Conservation (phyloP, 2,797 vertebrate species). For the Novumbra hubbsi region DNA sequence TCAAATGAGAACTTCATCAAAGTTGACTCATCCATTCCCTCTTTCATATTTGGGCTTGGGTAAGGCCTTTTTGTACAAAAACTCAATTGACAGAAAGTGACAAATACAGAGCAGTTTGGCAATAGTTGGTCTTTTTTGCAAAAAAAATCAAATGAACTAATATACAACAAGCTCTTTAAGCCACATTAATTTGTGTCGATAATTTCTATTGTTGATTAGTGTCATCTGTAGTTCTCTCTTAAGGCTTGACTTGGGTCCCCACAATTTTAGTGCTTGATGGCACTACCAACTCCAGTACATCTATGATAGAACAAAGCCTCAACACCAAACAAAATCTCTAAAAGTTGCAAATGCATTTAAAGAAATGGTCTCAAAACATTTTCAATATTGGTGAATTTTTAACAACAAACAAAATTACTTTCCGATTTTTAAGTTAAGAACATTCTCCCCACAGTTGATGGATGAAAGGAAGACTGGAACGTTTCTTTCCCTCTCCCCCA, state of each 20-base stretch:
- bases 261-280: conserved; percentile 44
- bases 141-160: conserved; percentile 41
- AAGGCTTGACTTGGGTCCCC: conserved; percentile 70
- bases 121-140: conserved; percentile 31
- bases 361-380: conserved; percentile 60
- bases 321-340: conserved; percentile 45
- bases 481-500: conserved; percentile 29
- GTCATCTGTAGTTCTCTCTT: conserved; percentile 61
- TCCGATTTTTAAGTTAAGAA: conserved; percentile 63
- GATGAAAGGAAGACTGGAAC: conserved; percentile 64
- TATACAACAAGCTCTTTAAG: conserved; percentile 52
- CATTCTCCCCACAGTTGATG: conserved; percentile 61
- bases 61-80: conserved; percentile 59
- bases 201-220: conserved; percentile 52
- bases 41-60: conserved; percentile 67
- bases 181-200: conserved; percentile 52
- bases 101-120: conserved; percentile 36
- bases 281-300: conserved; percentile 47
- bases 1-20: conserved; percentile 79
- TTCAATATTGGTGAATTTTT: conserved; percentile 60
- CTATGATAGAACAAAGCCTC: conserved; percentile 60
- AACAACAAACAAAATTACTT: conserved; percentile 16
- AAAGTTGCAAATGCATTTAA: conserved; percentile 52
- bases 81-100: conserved; percentile 32
- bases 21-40: conserved; percentile 74